These are phyloP conservation scores for Ctenodactylus gundi DNA, from an alignment of 2,113 vertebrate species.

Conservation along the genomic window DNA sequence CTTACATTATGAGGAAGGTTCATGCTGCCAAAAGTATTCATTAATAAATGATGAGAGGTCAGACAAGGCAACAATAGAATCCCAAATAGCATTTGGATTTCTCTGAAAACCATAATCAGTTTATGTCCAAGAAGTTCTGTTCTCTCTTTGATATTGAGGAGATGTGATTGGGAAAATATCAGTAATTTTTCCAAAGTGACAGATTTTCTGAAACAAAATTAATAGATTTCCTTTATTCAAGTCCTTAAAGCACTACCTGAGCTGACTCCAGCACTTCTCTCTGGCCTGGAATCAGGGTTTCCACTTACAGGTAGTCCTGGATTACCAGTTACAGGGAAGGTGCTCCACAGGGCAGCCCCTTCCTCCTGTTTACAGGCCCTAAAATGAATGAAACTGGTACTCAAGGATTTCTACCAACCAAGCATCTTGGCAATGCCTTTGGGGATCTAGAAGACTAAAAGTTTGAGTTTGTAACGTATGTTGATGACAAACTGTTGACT, in stretches of 20 bases:
- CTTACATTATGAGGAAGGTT: conserved; percentile 30
- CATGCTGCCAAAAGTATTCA: conserved; percentile 25
- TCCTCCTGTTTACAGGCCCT: not conserved
- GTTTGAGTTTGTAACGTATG: not conserved
- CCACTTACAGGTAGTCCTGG: not conserved
- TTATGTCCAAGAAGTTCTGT: conserved; percentile 28
- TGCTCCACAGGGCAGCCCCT: not conserved
- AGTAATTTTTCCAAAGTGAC: conserved; percentile 21
- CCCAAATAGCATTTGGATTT: conserved; percentile 48
- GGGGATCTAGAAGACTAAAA: not conserved
- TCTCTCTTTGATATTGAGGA: conserved; percentile 39
- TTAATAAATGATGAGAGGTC: conserved; percentile 47
- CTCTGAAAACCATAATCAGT: conserved; percentile 52
- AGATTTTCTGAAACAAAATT: conserved; percentile 4
- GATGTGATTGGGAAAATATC: conserved; percentile 28
- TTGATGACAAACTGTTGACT: not conserved
- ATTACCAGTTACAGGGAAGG: not conserved
- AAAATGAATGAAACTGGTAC: not conserved
- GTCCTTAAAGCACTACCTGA: not conserved
- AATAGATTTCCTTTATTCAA: not conserved
- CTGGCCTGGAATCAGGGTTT: not conserved
- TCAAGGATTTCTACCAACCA: not conserved
- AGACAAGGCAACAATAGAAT: conserved; percentile 41
- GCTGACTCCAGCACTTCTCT: not conserved
- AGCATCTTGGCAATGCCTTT: not conserved